Evolutionary conservation across 92 coral and sea anemone species (phyloP).

Genomic region (Palythoa heliodiscus): DNA sequence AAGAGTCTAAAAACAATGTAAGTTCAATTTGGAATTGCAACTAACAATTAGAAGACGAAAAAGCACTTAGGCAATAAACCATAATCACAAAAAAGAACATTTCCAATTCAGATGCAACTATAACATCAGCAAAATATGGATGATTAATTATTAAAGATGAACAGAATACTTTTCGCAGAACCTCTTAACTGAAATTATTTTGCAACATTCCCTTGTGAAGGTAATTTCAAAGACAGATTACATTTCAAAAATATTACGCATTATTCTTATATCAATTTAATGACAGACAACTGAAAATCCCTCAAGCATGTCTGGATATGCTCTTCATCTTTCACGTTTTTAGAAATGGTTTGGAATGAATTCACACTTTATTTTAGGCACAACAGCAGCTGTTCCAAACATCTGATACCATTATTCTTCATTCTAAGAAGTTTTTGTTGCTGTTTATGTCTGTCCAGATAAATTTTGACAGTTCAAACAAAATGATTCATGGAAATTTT

Average conservation of each 20-base stretch:
- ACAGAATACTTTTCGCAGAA: constrained; percentile 3
- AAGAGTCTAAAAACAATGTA: not conserved
- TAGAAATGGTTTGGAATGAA: not conserved
- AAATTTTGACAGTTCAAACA: constrained; percentile 10
- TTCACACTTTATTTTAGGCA: constrained; percentile 13
- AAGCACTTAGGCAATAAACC: not conserved
- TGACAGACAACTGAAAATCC: constrained; percentile 29
- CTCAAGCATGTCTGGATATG: constrained; percentile 13
- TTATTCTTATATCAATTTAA: constrained; percentile 13
- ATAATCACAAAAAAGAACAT: not conserved
- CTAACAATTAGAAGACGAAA: constrained; percentile 14
- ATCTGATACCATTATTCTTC: not conserved
- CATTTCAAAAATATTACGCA: constrained; percentile 20
- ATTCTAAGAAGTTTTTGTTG: not conserved
- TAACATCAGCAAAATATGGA: constrained; percentile 5
- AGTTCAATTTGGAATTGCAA: not conserved
- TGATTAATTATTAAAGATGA: constrained; percentile 25
- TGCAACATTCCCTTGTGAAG: not conserved
- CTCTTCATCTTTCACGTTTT: not conserved
- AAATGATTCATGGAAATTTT: not conserved
- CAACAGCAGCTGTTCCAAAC: not conserved
- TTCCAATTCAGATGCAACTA: constrained; percentile 15
- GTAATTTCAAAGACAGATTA: constrained; percentile 19
- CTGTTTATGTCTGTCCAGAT: constrained; percentile 20
- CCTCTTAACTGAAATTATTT: constrained; percentile 15